phyloP scores from a whole-genome alignment of 2,113 vertebrate genomes.

The Myrmecophaga tridactyla region DNA sequence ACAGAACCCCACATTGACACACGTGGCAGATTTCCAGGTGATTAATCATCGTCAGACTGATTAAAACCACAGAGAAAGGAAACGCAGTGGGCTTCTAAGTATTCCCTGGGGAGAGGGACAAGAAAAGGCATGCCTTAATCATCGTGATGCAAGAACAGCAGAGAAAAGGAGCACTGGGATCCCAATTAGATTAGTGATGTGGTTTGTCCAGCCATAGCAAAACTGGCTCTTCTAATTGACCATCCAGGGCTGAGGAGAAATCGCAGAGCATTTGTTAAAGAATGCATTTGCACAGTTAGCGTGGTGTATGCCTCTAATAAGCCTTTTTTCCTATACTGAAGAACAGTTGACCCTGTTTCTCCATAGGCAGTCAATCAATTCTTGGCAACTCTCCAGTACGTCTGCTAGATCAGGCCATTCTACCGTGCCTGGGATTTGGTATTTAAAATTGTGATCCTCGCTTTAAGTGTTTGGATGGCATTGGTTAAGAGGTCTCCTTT shows the following conservation, averaged over 20 bases:
- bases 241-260: constrained; percentile 64
- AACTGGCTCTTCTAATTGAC: constrained; percentile 77
- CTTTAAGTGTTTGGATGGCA: background rate
- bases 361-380: background rate
- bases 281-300: background rate
- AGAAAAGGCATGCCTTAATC: constrained; percentile 67
- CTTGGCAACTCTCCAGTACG: background rate
- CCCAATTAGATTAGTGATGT: constrained; percentile 76
- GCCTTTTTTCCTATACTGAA: background rate
- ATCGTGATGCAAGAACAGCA: constrained; percentile 58
- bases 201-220: constrained; percentile 72
- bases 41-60: constrained; percentile 67
- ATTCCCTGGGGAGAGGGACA: constrained; percentile 68
- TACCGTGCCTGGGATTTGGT: background rate
- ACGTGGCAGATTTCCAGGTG: constrained; percentile 50
- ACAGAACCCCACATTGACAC: constrained; percentile 30
- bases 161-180: constrained; percentile 78
- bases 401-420: background rate
- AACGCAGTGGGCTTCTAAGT: background rate
- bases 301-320: background rate
- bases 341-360: constrained; percentile 19
- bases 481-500: background rate
- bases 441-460: background rate
- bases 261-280: constrained; percentile 53
- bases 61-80: constrained; percentile 69